A percentile compares a stretch with the other conserved stretches of the same genome.
These are phyloP conservation scores for Oxyteleia sp. DNA, from an alignment of 2,888 invertebrate genomes.

Conservation along the genomic window DNA sequence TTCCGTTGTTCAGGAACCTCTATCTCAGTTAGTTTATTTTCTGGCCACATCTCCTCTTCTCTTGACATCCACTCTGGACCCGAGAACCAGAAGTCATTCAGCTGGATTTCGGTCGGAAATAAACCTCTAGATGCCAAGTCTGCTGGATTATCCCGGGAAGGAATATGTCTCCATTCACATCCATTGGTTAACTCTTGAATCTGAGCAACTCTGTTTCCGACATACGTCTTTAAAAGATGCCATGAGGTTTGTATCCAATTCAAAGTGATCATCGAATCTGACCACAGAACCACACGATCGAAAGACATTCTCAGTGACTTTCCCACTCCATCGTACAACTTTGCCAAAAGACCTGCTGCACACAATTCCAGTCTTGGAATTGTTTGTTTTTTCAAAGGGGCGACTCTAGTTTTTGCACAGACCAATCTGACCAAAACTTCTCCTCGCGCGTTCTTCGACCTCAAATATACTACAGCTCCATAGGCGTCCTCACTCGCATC, in stretches of 20 bases:
- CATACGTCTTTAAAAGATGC: constrained; percentile 15
- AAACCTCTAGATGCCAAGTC: constrained; percentile 26
- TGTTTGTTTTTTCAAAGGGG: constrained; percentile 29
- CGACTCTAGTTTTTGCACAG: constrained; percentile 24
- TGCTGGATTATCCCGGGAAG: constrained; percentile 29
- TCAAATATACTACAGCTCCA: constrained; percentile 21
- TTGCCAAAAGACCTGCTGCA: constrained; percentile 1
- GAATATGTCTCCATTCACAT: constrained; percentile 30
- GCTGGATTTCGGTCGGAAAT: constrained; percentile 4
- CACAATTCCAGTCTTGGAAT: constrained; percentile 24
- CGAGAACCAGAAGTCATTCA: constrained; percentile 1
- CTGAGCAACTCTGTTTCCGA: neutral
- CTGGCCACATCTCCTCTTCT: constrained; percentile 3
- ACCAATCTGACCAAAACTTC: constrained; percentile 1
- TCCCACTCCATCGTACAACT: neutral
- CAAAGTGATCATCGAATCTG: constrained; percentile 25
- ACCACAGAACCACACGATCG: neutral
- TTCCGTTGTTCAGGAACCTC: neutral
- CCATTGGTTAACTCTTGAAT: constrained; percentile 2
- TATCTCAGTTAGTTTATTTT: constrained; percentile 2
- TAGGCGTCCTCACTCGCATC: constrained; percentile 29
- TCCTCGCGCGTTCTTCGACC: neutral
- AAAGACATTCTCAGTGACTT: constrained; percentile 11
- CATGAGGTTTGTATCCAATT: constrained; percentile 16
- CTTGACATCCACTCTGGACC: constrained; percentile 16